A percentile compares a stretch with the other conserved stretches of the same genome.
phyloP scores from a whole-genome alignment of 2,113 vertebrate genomes.

The Hystrix cristata region DNA sequence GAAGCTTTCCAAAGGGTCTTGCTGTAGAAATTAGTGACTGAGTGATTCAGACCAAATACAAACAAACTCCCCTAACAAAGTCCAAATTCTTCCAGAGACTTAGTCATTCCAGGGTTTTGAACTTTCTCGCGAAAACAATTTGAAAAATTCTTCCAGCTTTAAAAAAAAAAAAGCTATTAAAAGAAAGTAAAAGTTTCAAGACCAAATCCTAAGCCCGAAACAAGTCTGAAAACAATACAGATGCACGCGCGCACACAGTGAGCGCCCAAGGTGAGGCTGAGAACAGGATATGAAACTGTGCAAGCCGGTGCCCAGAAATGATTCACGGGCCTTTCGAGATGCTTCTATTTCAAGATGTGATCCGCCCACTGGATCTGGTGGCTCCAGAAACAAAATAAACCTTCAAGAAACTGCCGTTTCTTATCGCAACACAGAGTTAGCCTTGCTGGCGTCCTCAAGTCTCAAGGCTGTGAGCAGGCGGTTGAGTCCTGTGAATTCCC shows the following conservation, averaged over 20 bases:
- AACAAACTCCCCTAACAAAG: slow-evolving; percentile 76
- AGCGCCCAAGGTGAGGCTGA: slow-evolving; percentile 63
- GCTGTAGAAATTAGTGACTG: slow-evolving; percentile 50
- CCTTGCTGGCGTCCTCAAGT: neutral
- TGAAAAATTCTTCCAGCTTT: slow-evolving; percentile 72
- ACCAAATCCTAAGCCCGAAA: slow-evolving; percentile 74
- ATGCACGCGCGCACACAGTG: neutral
- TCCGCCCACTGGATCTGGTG: slow-evolving; percentile 79
- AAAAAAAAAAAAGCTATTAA: slow-evolving; percentile 74
- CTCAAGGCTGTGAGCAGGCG: slow-evolving; percentile 32
- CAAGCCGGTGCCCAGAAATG: slow-evolving; percentile 59
- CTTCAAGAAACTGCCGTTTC: slow-evolving; percentile 64
- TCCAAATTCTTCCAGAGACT: slow-evolving; percentile 76
- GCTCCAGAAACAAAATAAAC: slow-evolving; percentile 80
- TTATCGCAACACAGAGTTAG: slow-evolving; percentile 53
- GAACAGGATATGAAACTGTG: slow-evolving; percentile 84
- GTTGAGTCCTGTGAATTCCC: slow-evolving; percentile 23
- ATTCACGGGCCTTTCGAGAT: slow-evolving; percentile 80
- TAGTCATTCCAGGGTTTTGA: slow-evolving; percentile 77
- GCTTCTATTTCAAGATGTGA: slow-evolving; percentile 81
- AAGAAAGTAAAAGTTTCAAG: slow-evolving; percentile 85
- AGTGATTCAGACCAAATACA: slow-evolving; percentile 68
- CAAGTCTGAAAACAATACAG: slow-evolving; percentile 65
- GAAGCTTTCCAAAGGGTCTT: slow-evolving; percentile 46
- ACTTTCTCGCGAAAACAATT: slow-evolving; percentile 74